A percentile compares a stretch with the other conserved stretches of the same genome.
These are phyloP conservation scores for Pao palembangensis DNA, from an alignment of 2,113 vertebrate species.

Conservation along the genomic window DNA sequence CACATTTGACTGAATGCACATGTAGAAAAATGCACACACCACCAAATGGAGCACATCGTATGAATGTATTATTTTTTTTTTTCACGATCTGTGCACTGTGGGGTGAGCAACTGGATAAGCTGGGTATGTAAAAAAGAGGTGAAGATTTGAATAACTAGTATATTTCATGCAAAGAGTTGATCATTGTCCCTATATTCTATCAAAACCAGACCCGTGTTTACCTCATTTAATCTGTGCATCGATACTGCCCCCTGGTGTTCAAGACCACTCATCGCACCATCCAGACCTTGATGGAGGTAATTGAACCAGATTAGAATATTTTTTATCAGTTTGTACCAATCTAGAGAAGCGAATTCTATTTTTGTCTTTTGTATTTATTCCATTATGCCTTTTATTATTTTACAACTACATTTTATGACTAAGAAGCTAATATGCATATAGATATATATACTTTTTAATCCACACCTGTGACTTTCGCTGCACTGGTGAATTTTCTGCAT, in stretches of 20 bases:
- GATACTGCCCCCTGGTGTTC: constrained; percentile 35
- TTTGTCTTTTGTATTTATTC: too few relatives aligned
- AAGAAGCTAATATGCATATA: too few relatives aligned
- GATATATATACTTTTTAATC: too few relatives aligned
- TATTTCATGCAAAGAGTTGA: not conserved
- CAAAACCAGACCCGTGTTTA: constrained; percentile 1
- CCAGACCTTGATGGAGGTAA: not conserved
- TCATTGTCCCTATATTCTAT: not conserved
- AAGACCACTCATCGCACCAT: not conserved
- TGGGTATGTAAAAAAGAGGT: not conserved
- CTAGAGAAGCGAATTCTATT: too few relatives aligned
- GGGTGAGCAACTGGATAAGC: too few relatives aligned
- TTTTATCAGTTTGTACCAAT: too few relatives aligned
- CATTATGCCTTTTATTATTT: too few relatives aligned
- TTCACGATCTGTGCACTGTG: too few relatives aligned
- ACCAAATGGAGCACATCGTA: constrained; percentile 1
- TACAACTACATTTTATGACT: too few relatives aligned
- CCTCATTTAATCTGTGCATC: not conserved
- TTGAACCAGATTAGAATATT: too few relatives aligned
- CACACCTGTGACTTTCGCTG: too few relatives aligned
- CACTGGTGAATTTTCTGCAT: too few relatives aligned
- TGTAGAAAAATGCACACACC: not conserved
- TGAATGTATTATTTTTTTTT: not conserved
- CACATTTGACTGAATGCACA: constrained; percentile 48
- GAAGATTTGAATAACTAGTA: not conserved